phyloP scores from a whole-genome alignment of 1,140 invertebrate species.

The Diuraphis noxia region DNA sequence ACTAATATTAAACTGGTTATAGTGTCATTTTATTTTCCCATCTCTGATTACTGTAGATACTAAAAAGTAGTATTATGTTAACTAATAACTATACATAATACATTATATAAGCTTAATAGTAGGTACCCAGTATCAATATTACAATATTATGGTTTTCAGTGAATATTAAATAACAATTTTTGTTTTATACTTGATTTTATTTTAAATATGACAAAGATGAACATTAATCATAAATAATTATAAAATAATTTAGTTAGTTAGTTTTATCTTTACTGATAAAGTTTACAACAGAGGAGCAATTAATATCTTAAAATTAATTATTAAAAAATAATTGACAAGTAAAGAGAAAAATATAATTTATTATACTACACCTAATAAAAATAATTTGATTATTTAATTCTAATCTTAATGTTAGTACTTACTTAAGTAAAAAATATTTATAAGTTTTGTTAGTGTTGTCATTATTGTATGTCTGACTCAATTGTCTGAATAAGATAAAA shows the following conservation, averaged over 20 bases:
- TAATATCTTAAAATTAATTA: neutral
- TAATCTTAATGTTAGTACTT: neutral
- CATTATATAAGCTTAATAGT: neutral
- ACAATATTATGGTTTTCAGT: too few species aligned
- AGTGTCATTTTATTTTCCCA: neutral
- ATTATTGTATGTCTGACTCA: neutral
- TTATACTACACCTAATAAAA: neutral
- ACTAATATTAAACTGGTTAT: neutral
- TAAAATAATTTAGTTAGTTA: neutral
- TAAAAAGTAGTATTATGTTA: neutral
- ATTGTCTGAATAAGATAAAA: neutral
- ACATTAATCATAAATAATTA: neutral
- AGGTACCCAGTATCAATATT: neutral
- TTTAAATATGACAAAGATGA: neutral
- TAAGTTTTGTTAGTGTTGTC: neutral
- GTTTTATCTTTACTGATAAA: conserved; percentile 15
- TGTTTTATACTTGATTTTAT: neutral
- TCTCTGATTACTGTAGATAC: neutral
- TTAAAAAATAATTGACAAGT: conserved; percentile 6
- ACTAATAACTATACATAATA: neutral
- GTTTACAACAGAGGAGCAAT: neutral
- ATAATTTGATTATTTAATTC: neutral
- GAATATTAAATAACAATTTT: neutral
- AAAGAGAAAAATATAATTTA: neutral
- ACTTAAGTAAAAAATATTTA: neutral